Evolutionary conservation across 2,113 vertebrate species (phyloP).

Genomic region (Anoplopoma fimbria): DNA sequence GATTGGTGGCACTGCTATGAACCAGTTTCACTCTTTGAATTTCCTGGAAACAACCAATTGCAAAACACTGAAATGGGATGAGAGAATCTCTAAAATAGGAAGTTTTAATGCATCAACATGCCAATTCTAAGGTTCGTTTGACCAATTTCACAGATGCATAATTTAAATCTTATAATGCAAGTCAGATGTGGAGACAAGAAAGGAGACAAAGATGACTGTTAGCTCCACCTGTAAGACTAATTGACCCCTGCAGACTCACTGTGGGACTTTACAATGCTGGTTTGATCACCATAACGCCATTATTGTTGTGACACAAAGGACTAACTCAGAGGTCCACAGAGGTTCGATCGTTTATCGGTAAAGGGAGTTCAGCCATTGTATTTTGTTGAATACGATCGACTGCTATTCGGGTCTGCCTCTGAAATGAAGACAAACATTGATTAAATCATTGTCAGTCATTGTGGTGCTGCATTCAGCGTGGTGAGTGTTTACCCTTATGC

Average conservation of each 20-base stretch:
- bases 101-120: not conserved
- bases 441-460: not conserved
- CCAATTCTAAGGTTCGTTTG: not conserved
- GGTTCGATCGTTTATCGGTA: not conserved
- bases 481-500: not conserved
- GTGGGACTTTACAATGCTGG: not conserved
- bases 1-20: not conserved
- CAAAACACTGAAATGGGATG: not conserved
- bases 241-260: not conserved
- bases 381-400: not conserved
- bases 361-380: not conserved
- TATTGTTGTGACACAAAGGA: not conserved
- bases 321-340: not conserved
- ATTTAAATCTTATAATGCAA: slow-evolving; percentile 5
- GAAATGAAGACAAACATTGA: not conserved
- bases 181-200: not conserved
- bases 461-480: not conserved
- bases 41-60: not conserved
- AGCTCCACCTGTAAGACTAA: not conserved
- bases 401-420: not conserved
- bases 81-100: not conserved
- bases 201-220: not conserved
- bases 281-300: not conserved
- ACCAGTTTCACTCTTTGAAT: slow-evolving; percentile 1
- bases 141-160: slow-evolving; percentile 15